Evolutionary conservation across 2,888 invertebrate species (phyloP).

Genomic region (Ischnus inquisitorius): DNA sequence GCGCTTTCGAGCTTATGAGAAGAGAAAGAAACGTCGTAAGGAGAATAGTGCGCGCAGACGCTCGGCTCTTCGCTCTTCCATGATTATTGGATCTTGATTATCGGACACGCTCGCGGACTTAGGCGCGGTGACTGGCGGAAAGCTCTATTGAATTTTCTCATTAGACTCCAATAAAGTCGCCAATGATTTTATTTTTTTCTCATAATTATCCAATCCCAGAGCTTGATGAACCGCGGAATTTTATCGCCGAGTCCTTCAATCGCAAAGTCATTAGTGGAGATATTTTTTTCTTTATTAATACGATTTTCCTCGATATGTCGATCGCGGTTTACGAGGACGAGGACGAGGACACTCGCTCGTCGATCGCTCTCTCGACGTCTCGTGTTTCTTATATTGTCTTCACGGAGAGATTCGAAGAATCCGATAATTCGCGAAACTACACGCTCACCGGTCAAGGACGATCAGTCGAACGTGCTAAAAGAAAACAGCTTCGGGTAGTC

Average conservation of each 20-base stretch:
- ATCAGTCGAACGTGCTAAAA: constrained; percentile 37
- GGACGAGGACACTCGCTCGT: constrained; percentile 15
- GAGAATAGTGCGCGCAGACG: constrained; percentile 8
- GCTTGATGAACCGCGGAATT: background rate
- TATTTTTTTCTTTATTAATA: too few species aligned
- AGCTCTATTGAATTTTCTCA: constrained; percentile 14
- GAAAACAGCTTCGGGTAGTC: constrained; percentile 46
- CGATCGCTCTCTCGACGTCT: background rate
- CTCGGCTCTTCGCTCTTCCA: background rate
- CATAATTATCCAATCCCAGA: background rate
- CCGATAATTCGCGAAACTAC: background rate
- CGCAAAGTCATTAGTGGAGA: too few species aligned
- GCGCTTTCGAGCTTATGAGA: constrained; percentile 29
- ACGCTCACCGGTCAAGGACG: constrained; percentile 34
- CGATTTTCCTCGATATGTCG: background rate
- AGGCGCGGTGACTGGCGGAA: background rate
- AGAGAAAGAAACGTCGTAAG: constrained; percentile 4
- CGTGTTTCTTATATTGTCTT: background rate
- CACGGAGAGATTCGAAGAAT: constrained; percentile 17
- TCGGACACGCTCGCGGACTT: background rate
- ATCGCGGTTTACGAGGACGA: background rate
- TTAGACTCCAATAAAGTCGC: background rate
- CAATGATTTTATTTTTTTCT: background rate
- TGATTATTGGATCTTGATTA: constrained; percentile 51
- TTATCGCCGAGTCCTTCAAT: background rate